Conservation (phyloP, 2,888 invertebrate species). For the Lutraria lutraria region DNA sequence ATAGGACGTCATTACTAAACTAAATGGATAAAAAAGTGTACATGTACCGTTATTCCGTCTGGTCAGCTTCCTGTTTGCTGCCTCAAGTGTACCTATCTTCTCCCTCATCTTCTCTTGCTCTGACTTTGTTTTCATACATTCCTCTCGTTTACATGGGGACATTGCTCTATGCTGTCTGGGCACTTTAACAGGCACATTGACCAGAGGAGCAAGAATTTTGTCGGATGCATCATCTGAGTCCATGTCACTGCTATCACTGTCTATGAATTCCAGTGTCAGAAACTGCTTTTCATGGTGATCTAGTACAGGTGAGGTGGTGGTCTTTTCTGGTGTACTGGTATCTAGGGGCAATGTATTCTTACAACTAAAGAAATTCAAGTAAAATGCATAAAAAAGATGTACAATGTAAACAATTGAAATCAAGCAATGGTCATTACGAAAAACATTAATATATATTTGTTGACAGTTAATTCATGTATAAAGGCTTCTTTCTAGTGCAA, state of each 20-base stretch:
- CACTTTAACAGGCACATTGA: neutral
- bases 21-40: too few species aligned
- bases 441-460: neutral
- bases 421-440: neutral
- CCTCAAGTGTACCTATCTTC: neutral
- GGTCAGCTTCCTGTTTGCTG: neutral
- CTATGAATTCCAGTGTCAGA: neutral
- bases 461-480: neutral
- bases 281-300: too few species aligned
- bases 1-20: neutral
- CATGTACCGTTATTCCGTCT: neutral
- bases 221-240: too few species aligned
- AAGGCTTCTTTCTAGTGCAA: conserved; percentile 1
- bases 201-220: too few species aligned
- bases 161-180: neutral
- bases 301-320: too few species aligned
- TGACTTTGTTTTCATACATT: neutral
- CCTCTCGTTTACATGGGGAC: neutral
- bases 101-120: neutral
- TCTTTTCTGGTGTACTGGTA: neutral
- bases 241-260: too few species aligned
- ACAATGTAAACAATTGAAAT: neutral
- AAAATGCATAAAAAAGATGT: neutral
- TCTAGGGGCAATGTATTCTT: neutral
- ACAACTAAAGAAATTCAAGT: neutral